These are phyloP conservation scores for Poeciliopsis prolifica DNA, from an alignment of 2,113 vertebrate species.

Conservation along the genomic window DNA sequence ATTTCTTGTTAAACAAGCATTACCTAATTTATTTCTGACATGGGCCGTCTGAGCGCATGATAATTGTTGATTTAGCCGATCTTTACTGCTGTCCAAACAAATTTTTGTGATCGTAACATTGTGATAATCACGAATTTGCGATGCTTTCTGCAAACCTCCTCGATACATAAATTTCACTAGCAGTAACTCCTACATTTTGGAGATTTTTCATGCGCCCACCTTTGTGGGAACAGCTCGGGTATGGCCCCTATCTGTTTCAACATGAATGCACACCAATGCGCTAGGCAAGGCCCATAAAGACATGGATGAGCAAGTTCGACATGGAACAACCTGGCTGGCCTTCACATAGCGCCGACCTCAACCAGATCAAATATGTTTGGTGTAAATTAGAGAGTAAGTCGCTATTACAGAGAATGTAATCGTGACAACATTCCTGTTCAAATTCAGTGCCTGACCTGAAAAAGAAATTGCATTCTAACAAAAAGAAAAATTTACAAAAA, in stretches of 20 bases:
- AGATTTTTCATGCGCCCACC: background rate
- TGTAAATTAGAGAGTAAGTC: background rate
- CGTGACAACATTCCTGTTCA: background rate
- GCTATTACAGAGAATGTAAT: too few relatives aligned
- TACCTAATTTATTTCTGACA: too few relatives aligned
- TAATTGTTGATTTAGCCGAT: too few relatives aligned
- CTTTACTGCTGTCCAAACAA: too few relatives aligned
- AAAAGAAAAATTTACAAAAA: too few relatives aligned
- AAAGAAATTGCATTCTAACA: background rate
- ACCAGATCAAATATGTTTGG: background rate
- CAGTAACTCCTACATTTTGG: background rate
- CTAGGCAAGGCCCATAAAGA: background rate
- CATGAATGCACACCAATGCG: background rate
- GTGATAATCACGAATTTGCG: too few relatives aligned
- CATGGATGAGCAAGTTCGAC: background rate
- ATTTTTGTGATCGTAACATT: too few relatives aligned
- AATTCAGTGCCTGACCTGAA: background rate
- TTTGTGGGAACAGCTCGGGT: background rate
- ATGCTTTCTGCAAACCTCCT: too few relatives aligned
- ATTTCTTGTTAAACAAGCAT: too few relatives aligned
- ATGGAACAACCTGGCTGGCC: background rate
- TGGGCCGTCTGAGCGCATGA: too few relatives aligned
- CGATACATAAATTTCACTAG: too few relatives aligned
- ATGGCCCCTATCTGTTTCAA: background rate
- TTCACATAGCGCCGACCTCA: background rate